Percentiles rank a stretch among this genome's conserved stretches.
These are phyloP conservation scores for Arctia plantaginis DNA, from an alignment of 2,888 invertebrate genomes.

Conservation along the genomic window DNA sequence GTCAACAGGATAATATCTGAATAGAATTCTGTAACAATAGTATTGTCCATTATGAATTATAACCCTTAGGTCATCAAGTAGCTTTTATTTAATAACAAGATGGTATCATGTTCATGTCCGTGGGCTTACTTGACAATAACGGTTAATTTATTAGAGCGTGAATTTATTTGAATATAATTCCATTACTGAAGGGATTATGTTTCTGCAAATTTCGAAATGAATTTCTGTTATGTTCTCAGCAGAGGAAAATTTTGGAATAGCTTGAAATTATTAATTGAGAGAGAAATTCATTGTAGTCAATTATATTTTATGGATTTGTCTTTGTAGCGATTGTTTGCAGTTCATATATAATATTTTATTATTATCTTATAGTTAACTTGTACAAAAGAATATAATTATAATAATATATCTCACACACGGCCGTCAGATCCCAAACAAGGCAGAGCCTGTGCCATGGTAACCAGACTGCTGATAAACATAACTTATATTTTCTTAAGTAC, in stretches of 20 bases:
- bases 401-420: too few species aligned
- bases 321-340: background rate
- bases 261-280: background rate
- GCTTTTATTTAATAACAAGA: slow-evolving; percentile 41
- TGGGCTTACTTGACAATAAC: slow-evolving; percentile 14
- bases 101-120: slow-evolving; percentile 14
- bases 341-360: background rate
- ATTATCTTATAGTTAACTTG: background rate
- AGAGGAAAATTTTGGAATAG: background rate
- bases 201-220: background rate
- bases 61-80: slow-evolving; percentile 22
- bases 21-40: slow-evolving; percentile 15
- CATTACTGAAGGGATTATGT: background rate
- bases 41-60: slow-evolving; percentile 25
- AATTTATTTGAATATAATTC: slow-evolving; percentile 4
- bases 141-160: slow-evolving; percentile 16
- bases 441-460: too few species aligned
- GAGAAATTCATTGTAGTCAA: background rate
- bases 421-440: background rate
- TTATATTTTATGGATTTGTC: background rate
- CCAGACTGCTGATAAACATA: too few species aligned
- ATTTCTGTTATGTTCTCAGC: background rate
- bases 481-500: too few species aligned
- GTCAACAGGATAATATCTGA: slow-evolving; percentile 20
- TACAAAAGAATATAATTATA: background rate